Percentiles rank a stretch among this genome's conserved stretches.
Evolutionary conservation across 2,113 vertebrate species (phyloP).

Genomic region (Lagopus muta): DNA sequence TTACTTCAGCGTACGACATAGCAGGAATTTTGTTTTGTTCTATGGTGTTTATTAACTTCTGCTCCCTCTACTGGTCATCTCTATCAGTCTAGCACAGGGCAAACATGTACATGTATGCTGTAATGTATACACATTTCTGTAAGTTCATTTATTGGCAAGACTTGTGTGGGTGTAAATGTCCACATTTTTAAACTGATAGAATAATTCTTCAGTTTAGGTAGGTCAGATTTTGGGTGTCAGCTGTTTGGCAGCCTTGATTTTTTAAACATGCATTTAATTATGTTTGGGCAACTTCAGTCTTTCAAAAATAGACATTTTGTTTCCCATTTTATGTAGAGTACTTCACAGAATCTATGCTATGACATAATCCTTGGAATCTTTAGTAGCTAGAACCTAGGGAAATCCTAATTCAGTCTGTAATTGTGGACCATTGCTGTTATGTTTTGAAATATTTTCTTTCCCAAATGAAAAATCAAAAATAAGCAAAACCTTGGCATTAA

Average conservation of each 20-base stretch:
- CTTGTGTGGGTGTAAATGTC: background rate
- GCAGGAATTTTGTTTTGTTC: background rate
- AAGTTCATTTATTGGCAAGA: background rate
- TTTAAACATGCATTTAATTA: constrained; percentile 62
- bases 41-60: constrained; percentile 13
- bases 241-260: constrained; percentile 56
- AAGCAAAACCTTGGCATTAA: constrained; percentile 36
- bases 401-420: constrained; percentile 41
- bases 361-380: constrained; percentile 66
- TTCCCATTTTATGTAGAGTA: constrained; percentile 59
- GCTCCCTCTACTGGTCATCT: constrained; percentile 65
- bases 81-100: background rate
- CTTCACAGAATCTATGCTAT: constrained; percentile 61
- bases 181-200: background rate
- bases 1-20: background rate
- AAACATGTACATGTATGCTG: background rate
- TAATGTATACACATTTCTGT: background rate
- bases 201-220: background rate
- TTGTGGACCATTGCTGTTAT: constrained; percentile 33
- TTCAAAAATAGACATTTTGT: constrained; percentile 66
- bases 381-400: constrained; percentile 40
- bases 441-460: constrained; percentile 56
- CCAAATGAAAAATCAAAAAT: constrained; percentile 36
- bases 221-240: constrained; percentile 58
- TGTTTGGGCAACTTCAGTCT: constrained; percentile 41